phyloP scores from a whole-genome alignment of 2,888 invertebrate species.

The Calameuta idolon region DNA sequence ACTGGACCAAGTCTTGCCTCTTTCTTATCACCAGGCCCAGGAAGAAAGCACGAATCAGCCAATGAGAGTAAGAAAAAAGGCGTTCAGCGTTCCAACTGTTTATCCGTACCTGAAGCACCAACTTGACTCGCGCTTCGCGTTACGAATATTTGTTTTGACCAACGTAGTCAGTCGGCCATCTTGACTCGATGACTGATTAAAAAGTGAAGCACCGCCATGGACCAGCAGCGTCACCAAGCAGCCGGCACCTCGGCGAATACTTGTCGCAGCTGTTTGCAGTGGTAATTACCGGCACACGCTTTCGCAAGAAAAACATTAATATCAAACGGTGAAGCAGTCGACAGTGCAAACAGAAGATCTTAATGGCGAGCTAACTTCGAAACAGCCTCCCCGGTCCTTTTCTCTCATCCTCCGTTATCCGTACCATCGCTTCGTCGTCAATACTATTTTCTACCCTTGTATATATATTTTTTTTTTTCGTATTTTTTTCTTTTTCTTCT shows the following conservation, averaged over 20 bases:
- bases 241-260: neutral
- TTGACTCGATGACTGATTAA: neutral
- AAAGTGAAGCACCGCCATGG: neutral
- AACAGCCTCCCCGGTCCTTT: slow-evolving; percentile 20
- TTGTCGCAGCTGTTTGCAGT: slow-evolving; percentile 45
- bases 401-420: slow-evolving; percentile 11
- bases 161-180: neutral
- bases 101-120: too few relatives aligned
- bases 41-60: too few relatives aligned
- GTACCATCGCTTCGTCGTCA: slow-evolving; percentile 12
- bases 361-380: slow-evolving; percentile 59
- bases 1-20: too few relatives aligned
- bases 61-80: too few relatives aligned
- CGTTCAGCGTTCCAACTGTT: too few relatives aligned
- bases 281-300: slow-evolving; percentile 54
- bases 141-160: neutral
- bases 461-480: neutral
- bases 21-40: too few relatives aligned
- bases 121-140: too few relatives aligned
- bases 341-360: slow-evolving; percentile 58
- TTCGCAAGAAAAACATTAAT: slow-evolving; percentile 65
- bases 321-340: slow-evolving; percentile 48
- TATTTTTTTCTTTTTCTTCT: neutral
- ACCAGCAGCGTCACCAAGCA: neutral
- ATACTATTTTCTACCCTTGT: slow-evolving; percentile 6